Conservation (phyloP, 2,113 vertebrate genomes). For the Alexandromys fortis region DNA sequence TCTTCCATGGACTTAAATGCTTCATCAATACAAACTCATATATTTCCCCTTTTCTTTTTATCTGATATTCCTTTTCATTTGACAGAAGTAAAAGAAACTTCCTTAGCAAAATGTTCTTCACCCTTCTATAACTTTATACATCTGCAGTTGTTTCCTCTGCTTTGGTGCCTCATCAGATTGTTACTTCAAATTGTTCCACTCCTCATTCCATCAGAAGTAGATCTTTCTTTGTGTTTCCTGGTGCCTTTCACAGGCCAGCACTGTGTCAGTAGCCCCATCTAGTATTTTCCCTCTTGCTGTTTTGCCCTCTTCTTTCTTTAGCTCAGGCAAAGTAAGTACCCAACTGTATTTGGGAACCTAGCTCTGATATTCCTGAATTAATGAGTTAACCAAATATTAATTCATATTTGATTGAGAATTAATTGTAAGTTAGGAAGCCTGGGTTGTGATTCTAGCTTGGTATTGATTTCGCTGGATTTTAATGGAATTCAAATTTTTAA, state of each 20-base stretch:
- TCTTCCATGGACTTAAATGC: neutral
- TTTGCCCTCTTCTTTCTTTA: neutral
- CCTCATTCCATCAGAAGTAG: neutral
- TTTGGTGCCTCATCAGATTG: neutral
- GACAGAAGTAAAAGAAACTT: neutral
- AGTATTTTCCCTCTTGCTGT: neutral
- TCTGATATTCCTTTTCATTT: neutral
- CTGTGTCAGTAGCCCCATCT: neutral
- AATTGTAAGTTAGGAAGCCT: neutral
- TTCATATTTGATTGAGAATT: constrained; percentile 9
- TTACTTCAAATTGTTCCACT: neutral
- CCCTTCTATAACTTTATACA: neutral
- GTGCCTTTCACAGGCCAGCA: neutral
- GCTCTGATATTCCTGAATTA: neutral
- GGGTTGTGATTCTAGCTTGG: neutral
- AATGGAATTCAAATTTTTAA: neutral
- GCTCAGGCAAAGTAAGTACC: neutral
- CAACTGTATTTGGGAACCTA: neutral
- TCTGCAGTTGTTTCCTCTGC: neutral
- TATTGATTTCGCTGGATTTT: neutral
- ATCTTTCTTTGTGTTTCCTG: neutral
- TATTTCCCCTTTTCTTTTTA: neutral
- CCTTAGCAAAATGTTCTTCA: neutral
- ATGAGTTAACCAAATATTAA: neutral
- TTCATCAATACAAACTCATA: neutral